Evolutionary conservation across 2,888 invertebrate species (phyloP).

Genomic region (Synanthedon vespiformis): DNA sequence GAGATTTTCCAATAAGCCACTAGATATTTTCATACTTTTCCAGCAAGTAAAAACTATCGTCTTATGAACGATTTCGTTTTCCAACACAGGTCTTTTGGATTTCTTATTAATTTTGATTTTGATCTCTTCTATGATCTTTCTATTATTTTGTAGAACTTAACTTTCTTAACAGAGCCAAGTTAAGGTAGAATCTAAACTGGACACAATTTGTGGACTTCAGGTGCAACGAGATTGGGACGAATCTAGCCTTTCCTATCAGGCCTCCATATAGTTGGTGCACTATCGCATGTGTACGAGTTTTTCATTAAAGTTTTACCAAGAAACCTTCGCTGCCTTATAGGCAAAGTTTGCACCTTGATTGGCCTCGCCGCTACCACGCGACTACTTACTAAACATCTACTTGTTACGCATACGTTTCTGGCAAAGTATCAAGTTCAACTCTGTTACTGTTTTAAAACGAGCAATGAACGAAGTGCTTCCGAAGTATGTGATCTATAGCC

Average conservation of each 20-base stretch:
- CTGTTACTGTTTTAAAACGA: not conserved
- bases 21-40: too few relatives aligned
- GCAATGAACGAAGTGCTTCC: not conserved
- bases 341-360: constrained; percentile 17
- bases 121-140: too few relatives aligned
- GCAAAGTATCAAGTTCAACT: not conserved
- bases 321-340: constrained; percentile 9
- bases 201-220: too few relatives aligned
- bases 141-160: too few relatives aligned
- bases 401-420: not conserved
- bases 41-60: too few relatives aligned
- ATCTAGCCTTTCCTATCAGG: not conserved
- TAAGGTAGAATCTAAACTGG: too few relatives aligned
- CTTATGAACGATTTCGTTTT: too few relatives aligned
- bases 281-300: constrained; percentile 18
- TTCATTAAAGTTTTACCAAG: constrained; percentile 18
- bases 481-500: constrained; percentile 6
- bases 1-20: too few relatives aligned
- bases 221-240: not conserved
- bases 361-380: constrained; percentile 5
- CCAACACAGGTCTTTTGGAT: too few relatives aligned
- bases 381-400: not conserved
- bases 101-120: too few relatives aligned
- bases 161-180: too few relatives aligned
- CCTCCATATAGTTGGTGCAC: constrained; percentile 1